phyloP scores from a whole-genome alignment of 2,888 invertebrate genomes.

The Palloptera scutellata region DNA sequence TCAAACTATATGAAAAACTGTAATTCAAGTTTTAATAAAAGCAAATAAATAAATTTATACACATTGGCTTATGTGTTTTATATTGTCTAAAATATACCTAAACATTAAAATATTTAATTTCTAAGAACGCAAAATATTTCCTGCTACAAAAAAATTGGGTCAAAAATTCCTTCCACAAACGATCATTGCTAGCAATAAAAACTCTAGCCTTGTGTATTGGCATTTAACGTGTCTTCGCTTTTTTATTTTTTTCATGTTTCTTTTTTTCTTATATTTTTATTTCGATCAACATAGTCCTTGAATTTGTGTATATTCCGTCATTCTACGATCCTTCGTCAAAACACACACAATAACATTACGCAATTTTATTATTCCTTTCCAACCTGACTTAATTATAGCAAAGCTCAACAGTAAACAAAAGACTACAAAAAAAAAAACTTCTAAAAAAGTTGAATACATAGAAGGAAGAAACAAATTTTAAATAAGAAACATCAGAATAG shows the following conservation, averaged over 20 bases:
- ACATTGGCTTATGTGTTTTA: no score
- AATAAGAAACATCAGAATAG: neutral
- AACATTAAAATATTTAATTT: no score
- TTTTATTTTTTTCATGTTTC: no score
- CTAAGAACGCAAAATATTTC: neutral
- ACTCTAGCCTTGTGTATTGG: no score
- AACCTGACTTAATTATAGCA: constrained; percentile 55
- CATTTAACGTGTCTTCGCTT: no score
- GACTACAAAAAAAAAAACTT: neutral
- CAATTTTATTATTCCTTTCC: constrained; percentile 47
- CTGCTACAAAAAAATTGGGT: constrained; percentile 14
- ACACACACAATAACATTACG: constrained; percentile 47
- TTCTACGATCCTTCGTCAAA: constrained; percentile 45
- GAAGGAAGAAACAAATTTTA: neutral
- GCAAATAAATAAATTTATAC: no score
- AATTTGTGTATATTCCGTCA: constrained; percentile 11
- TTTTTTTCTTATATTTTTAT: no score
- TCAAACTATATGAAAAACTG: no score
- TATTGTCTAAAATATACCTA: no score
- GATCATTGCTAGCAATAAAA: constrained; percentile 16
- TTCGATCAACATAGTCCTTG: constrained; percentile 6
- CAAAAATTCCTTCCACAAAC: constrained; percentile 20
- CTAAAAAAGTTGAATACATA: constrained; percentile 7
- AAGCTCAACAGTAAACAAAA: neutral
- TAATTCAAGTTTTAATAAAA: no score